A percentile compares a stretch with the other conserved stretches of the same genome.
Evolutionary conservation across 2,797 vertebrate species (phyloP).

Genomic region (Pteronotus mesoamericanus): DNA sequence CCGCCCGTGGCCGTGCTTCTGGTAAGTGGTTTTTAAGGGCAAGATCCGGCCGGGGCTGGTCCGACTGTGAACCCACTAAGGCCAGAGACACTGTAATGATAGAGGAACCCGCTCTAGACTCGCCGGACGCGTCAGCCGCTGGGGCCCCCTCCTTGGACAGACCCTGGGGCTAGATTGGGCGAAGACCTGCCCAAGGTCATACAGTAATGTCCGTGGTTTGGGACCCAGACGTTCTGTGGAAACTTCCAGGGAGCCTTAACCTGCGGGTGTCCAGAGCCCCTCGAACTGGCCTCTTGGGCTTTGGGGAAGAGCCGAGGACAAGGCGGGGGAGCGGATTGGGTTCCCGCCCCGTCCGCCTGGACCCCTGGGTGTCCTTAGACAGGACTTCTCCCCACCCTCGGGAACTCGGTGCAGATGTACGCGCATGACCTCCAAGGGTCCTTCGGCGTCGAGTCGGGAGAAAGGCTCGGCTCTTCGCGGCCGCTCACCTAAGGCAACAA

Average conservation of each 20-base stretch:
- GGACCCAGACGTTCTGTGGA: background rate
- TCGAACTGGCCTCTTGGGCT: background rate
- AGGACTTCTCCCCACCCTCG: too few species aligned
- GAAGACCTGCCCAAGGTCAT: background rate
- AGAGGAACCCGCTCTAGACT: background rate
- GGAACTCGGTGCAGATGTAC: background rate
- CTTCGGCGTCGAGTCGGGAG: background rate
- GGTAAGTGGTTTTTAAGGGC: background rate
- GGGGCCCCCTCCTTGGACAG: background rate
- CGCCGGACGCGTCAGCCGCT: background rate
- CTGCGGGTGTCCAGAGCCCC: background rate
- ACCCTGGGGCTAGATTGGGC: background rate
- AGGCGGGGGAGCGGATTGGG: background rate
- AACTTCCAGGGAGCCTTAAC: background rate
- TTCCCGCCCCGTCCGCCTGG: background rate
- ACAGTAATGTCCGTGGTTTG: background rate
- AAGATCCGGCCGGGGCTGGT: background rate
- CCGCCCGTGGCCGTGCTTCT: fast-evolving
- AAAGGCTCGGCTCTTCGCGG: background rate
- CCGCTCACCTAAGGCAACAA: background rate
- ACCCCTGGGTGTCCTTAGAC: background rate
- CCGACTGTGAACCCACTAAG: too few species aligned
- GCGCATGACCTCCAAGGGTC: conserved; percentile 1
- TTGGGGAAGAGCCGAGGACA: background rate
- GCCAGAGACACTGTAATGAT: background rate